Evolutionary conservation across 2,888 invertebrate genomes (phyloP).

Genomic region (Melinaea marsaeus): DNA sequence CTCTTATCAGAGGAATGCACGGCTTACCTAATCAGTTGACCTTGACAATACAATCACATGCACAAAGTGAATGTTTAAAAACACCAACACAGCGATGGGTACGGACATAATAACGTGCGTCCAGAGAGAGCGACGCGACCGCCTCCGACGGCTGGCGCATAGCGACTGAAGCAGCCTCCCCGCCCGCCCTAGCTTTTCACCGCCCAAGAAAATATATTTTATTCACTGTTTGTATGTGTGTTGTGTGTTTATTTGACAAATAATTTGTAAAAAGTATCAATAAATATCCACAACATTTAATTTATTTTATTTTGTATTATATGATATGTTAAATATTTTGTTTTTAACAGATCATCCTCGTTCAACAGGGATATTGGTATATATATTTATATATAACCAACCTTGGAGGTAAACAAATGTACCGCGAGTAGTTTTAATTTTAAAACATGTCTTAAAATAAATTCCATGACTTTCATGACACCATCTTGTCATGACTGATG

Average conservation of each 20-base stretch:
- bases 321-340: no score
- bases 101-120: constrained; percentile 12
- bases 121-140: constrained; percentile 40
- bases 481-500: no score
- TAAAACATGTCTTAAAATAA: no score
- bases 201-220: constrained; percentile 59
- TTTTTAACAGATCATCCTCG: no score
- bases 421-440: no score
- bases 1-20: constrained; percentile 11
- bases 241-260: neutral
- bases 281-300: no score
- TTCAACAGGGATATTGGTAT: no score
- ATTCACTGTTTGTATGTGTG: constrained; percentile 5
- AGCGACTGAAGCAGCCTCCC: constrained; percentile 57
- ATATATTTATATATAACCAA: no score
- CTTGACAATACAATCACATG: constrained; percentile 21
- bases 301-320: no score
- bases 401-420: no score
- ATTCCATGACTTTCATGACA: no score
- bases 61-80: constrained; percentile 15
- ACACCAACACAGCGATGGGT: constrained; percentile 16
- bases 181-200: constrained; percentile 66
- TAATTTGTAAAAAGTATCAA: no score
- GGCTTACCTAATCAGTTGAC: constrained; percentile 17
- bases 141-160: constrained; percentile 46